A percentile compares a stretch with the other conserved stretches of the same genome.
Evolutionary conservation across 1,140 invertebrate species (phyloP).

Genomic region (Chymomyza costata): DNA sequence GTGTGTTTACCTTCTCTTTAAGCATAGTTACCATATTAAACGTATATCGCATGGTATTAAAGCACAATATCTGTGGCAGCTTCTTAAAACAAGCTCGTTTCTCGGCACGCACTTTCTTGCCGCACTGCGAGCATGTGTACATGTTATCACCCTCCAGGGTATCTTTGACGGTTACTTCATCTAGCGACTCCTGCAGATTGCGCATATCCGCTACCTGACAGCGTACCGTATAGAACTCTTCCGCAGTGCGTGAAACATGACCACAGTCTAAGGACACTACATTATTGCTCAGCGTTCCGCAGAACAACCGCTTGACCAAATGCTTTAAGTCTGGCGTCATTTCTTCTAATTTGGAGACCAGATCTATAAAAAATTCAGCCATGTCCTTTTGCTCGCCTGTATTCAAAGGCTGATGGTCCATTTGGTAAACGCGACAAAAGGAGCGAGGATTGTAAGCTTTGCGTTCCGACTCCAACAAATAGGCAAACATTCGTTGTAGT

Average conservation of each 20-base stretch:
- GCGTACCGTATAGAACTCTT: slow-evolving; percentile 96
- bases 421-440: slow-evolving; percentile 97
- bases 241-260: slow-evolving; percentile 93
- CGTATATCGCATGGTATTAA: slow-evolving; percentile 98
- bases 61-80: slow-evolving; percentile 93
- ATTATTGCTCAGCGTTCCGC: slow-evolving; percentile 94
- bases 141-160: slow-evolving; percentile 97
- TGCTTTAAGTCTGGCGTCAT: slow-evolving; percentile 94
- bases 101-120: slow-evolving; percentile 95
- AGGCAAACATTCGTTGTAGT: slow-evolving; percentile 96
- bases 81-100: slow-evolving; percentile 97
- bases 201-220: slow-evolving; percentile 98
- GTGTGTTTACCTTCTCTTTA: slow-evolving; percentile 97
- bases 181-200: slow-evolving; percentile 94
- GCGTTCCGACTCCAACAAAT: slow-evolving; percentile 93
- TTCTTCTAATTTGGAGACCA: slow-evolving; percentile 96
- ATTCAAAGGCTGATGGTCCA: slow-evolving; percentile 96
- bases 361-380: slow-evolving; percentile 98
- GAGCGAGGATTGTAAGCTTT: slow-evolving; percentile 96
- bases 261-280: slow-evolving; percentile 95
- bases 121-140: slow-evolving; percentile 97
- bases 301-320: slow-evolving; percentile 93
- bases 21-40: slow-evolving; percentile 98
- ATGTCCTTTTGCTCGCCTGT: slow-evolving; percentile 98
- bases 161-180: slow-evolving; percentile 97